Base-by-base conservation (phyloP, 2,113 vertebrate species). In the Lathamus discolor region DNA sequence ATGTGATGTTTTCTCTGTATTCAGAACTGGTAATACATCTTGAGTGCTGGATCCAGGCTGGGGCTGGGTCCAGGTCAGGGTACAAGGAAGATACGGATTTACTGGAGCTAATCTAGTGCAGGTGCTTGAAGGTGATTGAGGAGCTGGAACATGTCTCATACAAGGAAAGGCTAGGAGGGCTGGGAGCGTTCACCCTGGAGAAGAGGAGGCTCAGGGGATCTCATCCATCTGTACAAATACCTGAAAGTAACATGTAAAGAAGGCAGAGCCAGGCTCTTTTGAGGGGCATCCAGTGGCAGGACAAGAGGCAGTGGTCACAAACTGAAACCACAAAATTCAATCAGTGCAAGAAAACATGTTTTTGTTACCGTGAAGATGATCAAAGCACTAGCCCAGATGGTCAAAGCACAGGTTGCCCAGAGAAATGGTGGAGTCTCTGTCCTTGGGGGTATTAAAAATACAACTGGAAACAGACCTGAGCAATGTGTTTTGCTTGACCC, bases 81-180 rank as follows among this genome's bases (percentile, higher is more conserved):
- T 77, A 29, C 63, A 77, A 54, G 44, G 46, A 48, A 44, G n/a
- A 33, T 29, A 10, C 0, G 0, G 44, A 24, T 1, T 5, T 64
- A 24, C 33, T 73, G 57, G 27, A 55, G 41, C 0, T 1, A 82
- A 41, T 82, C 11, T 46, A 74, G 7, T 55, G 48, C 7, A 35
- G 55, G 69, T 44, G 28, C 68, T 18, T 2, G 3, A n/a, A 39
- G 17, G 13, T n/a, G n/a, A 29, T 2, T 39, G 51, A 83, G 11
- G 13, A 28, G 11, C 31, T 64, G 67, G 43, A 63, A 61, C 3
- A 3, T n/a, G 6, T 41, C 49, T 73, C 12, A 1, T 51, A 22
- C 2, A 13, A 69, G 22, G n/a, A 76, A 57, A 61, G 29, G 9
- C 23, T 51, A 9, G 46, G 54, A 57, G 23, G 76, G 18, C 43